phyloP scores from a whole-genome alignment of 2,113 vertebrate species.

The Struthidea cinerea region DNA sequence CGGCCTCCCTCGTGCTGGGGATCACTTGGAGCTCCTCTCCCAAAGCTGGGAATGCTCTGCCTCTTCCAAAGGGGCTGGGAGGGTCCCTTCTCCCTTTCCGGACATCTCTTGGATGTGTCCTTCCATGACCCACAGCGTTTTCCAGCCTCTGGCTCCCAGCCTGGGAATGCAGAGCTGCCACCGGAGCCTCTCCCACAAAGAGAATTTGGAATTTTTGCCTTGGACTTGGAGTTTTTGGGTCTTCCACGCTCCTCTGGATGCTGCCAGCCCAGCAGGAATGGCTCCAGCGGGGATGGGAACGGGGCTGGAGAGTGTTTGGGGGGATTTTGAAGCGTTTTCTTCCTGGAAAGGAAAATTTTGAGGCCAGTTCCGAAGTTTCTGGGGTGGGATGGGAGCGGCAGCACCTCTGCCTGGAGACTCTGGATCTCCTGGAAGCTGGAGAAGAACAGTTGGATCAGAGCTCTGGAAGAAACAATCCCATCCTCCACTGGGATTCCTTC shows the following conservation, averaged over 20 bases:
- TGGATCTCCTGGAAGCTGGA: not conserved
- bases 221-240: not conserved
- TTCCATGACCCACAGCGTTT: not conserved
- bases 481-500: not conserved
- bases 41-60: not conserved
- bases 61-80: not conserved
- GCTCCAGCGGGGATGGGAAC: fast-evolving
- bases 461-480: not conserved
- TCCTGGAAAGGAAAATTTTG: not conserved
- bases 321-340: not conserved
- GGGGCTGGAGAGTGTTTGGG: too few species aligned
- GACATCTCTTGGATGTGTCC: not conserved
- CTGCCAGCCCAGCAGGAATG: not conserved
- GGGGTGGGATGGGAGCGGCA: not conserved
- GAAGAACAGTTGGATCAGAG: not conserved
- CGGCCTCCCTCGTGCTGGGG: not conserved
- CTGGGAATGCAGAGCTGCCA: not conserved
- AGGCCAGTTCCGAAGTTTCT: not conserved
- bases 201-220: not conserved
- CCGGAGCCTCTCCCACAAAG: not conserved
- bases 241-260: not conserved
- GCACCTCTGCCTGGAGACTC: fast-evolving
- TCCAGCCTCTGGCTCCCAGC: not conserved
- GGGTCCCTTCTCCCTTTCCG: not conserved
- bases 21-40: not conserved